phyloP scores from a whole-genome alignment of 2,888 invertebrate genomes.

The Exocentrus adspersus region DNA sequence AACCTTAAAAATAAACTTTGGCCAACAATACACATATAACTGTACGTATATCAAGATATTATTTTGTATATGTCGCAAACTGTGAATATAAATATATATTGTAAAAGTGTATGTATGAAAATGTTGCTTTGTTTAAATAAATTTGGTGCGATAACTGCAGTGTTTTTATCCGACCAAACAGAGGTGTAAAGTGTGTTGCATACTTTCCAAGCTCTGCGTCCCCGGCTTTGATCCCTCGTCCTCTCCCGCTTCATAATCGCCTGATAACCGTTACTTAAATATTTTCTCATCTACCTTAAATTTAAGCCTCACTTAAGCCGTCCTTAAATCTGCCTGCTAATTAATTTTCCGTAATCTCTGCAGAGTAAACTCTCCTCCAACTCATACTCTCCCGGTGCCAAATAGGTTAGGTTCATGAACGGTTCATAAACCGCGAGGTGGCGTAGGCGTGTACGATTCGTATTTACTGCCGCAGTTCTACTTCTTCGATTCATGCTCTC shows the following conservation, averaged over 20 bases:
- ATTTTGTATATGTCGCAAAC: conserved; percentile 52
- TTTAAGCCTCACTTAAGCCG: conserved; percentile 5
- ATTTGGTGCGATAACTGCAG: conserved; percentile 48
- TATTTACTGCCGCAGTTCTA: neutral
- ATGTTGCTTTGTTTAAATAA: conserved; percentile 58
- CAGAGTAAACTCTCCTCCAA: too few species aligned
- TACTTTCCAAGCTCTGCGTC: neutral
- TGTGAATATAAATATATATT: conserved; percentile 40
- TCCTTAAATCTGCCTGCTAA: too few species aligned
- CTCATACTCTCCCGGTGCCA: too few species aligned
- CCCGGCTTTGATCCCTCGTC: neutral
- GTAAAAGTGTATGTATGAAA: conserved; percentile 50
- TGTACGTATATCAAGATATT: conserved; percentile 48
- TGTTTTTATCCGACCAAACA: neutral
- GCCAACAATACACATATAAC: conserved; percentile 45
- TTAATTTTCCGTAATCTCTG: too few species aligned
- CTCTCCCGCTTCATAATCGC: neutral
- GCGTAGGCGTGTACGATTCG: too few species aligned
- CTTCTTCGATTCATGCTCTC: neutral
- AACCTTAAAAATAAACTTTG: conserved; percentile 36
- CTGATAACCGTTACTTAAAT: conserved; percentile 7
- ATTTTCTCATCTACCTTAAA: conserved; percentile 9
- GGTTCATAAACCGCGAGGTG: too few species aligned
- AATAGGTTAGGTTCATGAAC: too few species aligned
- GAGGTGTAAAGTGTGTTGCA: neutral